Conservation (phyloP, 2,113 vertebrate species). For the Chaetorhynchus papuensis region DNA sequence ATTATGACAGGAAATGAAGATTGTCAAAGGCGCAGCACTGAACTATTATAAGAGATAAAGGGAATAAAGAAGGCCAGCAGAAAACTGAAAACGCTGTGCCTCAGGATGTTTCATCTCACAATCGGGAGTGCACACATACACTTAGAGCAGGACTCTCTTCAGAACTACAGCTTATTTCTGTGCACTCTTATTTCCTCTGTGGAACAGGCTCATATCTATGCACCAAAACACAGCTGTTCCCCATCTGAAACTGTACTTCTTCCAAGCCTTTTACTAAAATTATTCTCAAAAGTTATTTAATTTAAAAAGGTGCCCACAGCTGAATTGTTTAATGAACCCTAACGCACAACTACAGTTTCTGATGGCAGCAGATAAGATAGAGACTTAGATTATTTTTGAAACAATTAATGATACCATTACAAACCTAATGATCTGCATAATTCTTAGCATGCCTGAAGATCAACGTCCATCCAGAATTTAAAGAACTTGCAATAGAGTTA, state of each 20-base stretch:
- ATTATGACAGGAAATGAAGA: background rate
- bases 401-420: conserved; percentile 27
- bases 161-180: background rate
- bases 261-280: background rate
- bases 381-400: conserved; percentile 24
- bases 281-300: background rate
- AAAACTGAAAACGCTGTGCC: background rate
- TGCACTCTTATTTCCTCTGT: background rate
- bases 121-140: background rate
- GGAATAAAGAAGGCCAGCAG: background rate
- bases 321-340: conserved; percentile 5
- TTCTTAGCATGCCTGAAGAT: background rate
- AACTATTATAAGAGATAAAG: background rate
- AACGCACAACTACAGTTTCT: background rate
- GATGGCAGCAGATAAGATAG: background rate
- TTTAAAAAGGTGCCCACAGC: conserved; percentile 11
- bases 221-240: conserved; percentile 6
- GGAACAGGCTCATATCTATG: background rate
- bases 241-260: background rate
- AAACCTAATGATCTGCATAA: conserved; percentile 6
- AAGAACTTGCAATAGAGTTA: background rate
- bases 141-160: background rate
- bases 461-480: background rate
- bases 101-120: background rate
- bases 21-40: background rate